These are phyloP conservation scores for Bubo scandiacus DNA, from an alignment of 2,113 vertebrate species.

Conservation along the genomic window DNA sequence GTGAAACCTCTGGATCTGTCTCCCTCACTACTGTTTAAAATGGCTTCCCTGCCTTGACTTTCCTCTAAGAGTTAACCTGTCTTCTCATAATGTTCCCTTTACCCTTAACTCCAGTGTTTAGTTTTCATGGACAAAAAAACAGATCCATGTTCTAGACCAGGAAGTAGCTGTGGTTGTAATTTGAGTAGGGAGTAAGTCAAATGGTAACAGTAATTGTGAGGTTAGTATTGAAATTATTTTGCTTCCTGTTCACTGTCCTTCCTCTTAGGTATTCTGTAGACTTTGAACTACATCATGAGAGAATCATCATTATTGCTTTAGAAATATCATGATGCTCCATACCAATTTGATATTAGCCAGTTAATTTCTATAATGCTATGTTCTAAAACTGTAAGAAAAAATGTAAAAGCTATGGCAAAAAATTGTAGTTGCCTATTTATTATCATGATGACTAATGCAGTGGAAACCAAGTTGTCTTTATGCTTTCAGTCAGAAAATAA, in stretches of 20 bases:
- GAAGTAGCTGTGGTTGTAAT: background rate
- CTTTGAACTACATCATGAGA: background rate
- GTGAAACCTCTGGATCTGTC: background rate
- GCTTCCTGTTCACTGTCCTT: background rate
- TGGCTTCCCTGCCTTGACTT: background rate
- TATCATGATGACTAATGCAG: background rate
- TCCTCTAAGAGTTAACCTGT: background rate
- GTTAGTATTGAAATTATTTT: background rate
- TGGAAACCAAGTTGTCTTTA: background rate
- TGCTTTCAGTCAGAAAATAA: background rate
- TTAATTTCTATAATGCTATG: background rate
- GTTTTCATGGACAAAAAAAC: background rate
- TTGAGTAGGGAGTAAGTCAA: background rate
- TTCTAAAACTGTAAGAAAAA: background rate
- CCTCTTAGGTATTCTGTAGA: background rate
- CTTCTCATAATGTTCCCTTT: background rate
- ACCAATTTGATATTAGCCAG: background rate
- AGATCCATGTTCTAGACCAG: background rate
- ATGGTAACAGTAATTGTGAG: background rate
- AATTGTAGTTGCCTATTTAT: background rate
- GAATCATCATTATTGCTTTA: background rate
- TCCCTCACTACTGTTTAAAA: background rate
- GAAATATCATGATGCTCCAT: background rate
- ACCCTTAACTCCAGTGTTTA: background rate
- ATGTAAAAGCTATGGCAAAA: background rate